Conservation (phyloP, 2,888 invertebrate genomes). For the Drosophila melanosoma region DNA sequence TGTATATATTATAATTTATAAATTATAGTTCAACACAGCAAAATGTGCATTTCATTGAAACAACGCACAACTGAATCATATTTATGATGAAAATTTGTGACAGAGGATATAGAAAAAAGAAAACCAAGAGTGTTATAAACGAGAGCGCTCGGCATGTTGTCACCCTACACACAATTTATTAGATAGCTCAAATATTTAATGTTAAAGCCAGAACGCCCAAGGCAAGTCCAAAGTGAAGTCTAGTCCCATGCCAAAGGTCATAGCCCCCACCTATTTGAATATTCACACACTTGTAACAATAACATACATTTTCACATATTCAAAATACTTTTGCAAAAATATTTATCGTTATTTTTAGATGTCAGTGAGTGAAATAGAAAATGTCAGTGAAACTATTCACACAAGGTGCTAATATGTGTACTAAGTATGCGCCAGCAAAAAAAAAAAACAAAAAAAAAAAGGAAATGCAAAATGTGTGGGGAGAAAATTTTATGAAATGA, state of each 20-base stretch:
- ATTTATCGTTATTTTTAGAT: conserved; percentile 25
- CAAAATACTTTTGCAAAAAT: conserved; percentile 12
- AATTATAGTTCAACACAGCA: not conserved
- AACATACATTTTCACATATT: not conserved
- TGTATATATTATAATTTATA: not conserved
- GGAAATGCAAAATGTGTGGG: not conserved
- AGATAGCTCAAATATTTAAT: not conserved
- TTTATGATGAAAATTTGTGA: conserved; percentile 8
- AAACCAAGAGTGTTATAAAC: not conserved
- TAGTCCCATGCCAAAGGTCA: not conserved
- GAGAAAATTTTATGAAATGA: not conserved
- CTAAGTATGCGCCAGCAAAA: conserved; percentile 40
- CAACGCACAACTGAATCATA: conserved; percentile 8
- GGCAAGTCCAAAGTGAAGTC: not conserved
- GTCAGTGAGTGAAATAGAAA: conserved; percentile 7
- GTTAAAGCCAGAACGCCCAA: not conserved
- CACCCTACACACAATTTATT: not conserved
- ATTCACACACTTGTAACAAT: not conserved
- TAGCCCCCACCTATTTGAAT: not conserved
- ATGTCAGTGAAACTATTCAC: conserved; percentile 29
- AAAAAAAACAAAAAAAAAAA: conserved; percentile 14
- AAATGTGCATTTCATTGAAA: not conserved
- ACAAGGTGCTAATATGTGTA: conserved; percentile 38
- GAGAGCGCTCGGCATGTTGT: not conserved
- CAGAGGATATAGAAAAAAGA: not conserved